Base-by-base conservation (phyloP, 1,140 invertebrate genomes). In the Drosophila ogumai region DNA sequence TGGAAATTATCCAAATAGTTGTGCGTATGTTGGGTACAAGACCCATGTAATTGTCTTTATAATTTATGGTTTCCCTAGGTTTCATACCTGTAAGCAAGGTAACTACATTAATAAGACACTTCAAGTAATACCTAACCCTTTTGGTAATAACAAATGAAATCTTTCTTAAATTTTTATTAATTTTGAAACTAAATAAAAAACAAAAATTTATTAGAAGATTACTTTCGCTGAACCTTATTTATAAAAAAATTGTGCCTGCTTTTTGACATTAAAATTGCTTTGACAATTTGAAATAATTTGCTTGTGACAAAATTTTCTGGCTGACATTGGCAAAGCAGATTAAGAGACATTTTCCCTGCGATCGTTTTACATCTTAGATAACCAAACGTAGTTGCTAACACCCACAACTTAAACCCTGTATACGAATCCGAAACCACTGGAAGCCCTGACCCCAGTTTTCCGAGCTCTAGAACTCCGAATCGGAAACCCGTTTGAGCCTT, bases 201-300 rank as follows among this genome's bases (percentile, higher is more conserved):
- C n/a, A n/a, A n/a, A n/a, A 28, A 25, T 25, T 3, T 3, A 25
- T 25, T 25, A 3, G 25, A 25, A 25, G 25, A 28, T 6, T 28
- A 28, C 5, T 28, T 6, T n/a, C n/a, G n/a, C n/a, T n/a, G n/a
- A n/a, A n/a, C n/a, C n/a, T n/a, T n/a, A n/a, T n/a, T n/a, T n/a
- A n/a, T n/a, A n/a, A n/a, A n/a, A n/a, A n/a, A n/a, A n/a, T n/a
- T n/a, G n/a, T 25, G 46, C 32, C 34, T 52, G 8, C 28, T 6
- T 50, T 50, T 17, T 12, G 25, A 12, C 34, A 63, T 38, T 40
- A 10, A 55, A 75, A 67, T 69, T 69, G 44, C 66, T 47, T 56
- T 80, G 50, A 44, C 71, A 65, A 82, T 69, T 79, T 43, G 43
- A 68, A 66, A 65, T 86, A 79, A 82, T 86, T 87, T 68, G 63